These are phyloP conservation scores for Zonotrichia leucophrys DNA, from an alignment of 2,113 vertebrate genomes.

Conservation along the genomic window DNA sequence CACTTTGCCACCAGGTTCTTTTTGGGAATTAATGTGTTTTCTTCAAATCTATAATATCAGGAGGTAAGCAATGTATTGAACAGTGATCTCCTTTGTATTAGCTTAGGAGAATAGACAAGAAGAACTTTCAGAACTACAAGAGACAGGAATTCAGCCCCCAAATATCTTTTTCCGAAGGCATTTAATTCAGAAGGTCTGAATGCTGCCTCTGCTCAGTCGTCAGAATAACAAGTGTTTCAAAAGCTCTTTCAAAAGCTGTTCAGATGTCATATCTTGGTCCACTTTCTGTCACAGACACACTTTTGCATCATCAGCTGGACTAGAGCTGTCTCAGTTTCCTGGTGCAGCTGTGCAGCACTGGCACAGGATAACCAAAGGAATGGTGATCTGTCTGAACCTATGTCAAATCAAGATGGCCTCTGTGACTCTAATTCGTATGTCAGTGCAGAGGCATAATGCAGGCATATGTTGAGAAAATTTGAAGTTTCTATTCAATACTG, in stretches of 20 bases:
- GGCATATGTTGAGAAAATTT: accelerated
- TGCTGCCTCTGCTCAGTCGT: neutral
- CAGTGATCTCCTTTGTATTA: neutral
- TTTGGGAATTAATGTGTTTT: neutral
- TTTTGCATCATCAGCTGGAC: neutral
- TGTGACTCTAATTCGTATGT: accelerated
- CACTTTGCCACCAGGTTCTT: neutral
- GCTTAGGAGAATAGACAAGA: neutral
- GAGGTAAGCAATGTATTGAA: neutral
- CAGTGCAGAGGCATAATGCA: neutral
- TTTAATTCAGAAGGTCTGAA: neutral
- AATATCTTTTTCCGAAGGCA: neutral
- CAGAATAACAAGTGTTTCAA: neutral
- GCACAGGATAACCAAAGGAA: accelerated
- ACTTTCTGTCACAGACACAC: neutral
- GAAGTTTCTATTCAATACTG: neutral
- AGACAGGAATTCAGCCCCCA: neutral
- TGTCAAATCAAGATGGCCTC: neutral
- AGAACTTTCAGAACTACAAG: neutral
- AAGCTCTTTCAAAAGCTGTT: neutral
- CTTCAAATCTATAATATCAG: neutral
- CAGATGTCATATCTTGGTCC: neutral
- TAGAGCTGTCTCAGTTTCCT: neutral
- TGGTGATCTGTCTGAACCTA: neutral
- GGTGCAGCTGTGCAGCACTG: neutral